phyloP scores from a whole-genome alignment of 2,113 vertebrate genomes.

The Atractosteus spatula region DNA sequence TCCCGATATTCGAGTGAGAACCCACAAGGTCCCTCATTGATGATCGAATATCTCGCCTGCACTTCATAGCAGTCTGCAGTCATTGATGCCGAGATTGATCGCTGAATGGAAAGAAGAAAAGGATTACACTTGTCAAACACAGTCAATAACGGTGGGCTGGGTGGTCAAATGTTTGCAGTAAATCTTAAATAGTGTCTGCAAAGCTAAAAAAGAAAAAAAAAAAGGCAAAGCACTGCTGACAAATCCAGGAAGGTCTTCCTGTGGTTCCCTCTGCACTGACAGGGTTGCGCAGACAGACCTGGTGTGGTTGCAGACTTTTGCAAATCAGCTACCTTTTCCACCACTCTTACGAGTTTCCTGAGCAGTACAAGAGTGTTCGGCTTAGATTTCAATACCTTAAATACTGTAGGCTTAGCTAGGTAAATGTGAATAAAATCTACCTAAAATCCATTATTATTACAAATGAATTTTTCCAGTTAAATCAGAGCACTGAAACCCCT shows the following conservation, averaged over 20 bases:
- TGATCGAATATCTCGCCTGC: conserved; percentile 80
- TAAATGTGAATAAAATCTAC: too few relatives aligned
- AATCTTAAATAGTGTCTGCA: conserved; percentile 75
- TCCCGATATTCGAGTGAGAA: conserved; percentile 85
- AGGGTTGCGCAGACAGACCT: conserved; percentile 47
- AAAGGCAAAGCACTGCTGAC: conserved; percentile 33
- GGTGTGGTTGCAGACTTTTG: too few relatives aligned
- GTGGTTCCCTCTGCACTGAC: conserved; percentile 53
- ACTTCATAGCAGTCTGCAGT: conserved; percentile 78
- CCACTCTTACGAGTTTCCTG: conserved; percentile 30
- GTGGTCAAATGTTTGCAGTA: conserved; percentile 80
- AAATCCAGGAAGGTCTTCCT: conserved; percentile 43
- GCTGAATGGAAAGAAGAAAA: conserved; percentile 81
- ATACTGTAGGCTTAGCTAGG: too few relatives aligned
- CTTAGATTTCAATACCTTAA: too few relatives aligned
- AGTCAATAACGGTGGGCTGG: conserved; percentile 67
- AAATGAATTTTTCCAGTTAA: too few relatives aligned
- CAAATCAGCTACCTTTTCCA: too few relatives aligned
- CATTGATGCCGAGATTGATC: conserved; percentile 89
- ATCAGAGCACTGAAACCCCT: too few relatives aligned
- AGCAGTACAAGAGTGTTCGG: neutral
- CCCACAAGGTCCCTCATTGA: conserved; percentile 69
- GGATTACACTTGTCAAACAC: conserved; percentile 80
- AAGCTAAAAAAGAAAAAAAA: conserved; percentile 60
- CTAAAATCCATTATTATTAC: too few relatives aligned